A percentile compares a stretch with the other conserved stretches of the same genome.
Conservation (phyloP, 2,113 vertebrate species). For the Hemiscyllium ocellatum region DNA sequence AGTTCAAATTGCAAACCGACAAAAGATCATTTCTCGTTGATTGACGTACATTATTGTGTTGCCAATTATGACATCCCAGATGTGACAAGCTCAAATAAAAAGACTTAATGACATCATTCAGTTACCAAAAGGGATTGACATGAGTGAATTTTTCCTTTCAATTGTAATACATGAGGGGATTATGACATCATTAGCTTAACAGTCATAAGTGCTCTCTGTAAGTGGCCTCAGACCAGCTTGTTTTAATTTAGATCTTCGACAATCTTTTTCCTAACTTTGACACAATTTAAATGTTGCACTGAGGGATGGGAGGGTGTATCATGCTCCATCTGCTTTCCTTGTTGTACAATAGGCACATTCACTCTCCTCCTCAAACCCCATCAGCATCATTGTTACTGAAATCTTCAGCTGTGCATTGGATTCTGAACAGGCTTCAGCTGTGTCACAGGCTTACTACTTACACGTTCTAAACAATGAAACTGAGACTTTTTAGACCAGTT, state of each 20-base stretch:
- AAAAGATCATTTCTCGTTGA: slow-evolving; percentile 12
- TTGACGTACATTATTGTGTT: background rate
- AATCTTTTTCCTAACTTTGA: background rate
- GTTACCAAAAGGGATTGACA: background rate
- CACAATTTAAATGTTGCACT: background rate
- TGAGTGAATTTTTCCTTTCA: slow-evolving; percentile 8
- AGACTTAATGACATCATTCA: slow-evolving; percentile 16
- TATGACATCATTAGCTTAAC: slow-evolving; percentile 22
- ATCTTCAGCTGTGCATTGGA: background rate
- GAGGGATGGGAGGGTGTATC: background rate
- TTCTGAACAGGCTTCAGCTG: background rate
- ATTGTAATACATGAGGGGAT: slow-evolving; percentile 4
- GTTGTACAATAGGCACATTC: background rate
- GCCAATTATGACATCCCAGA: slow-evolving; percentile 9
- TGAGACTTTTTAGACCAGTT: background rate
- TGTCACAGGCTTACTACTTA: background rate
- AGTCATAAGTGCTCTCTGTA: background rate
- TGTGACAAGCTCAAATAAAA: slow-evolving; percentile 8
- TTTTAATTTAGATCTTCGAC: slow-evolving; percentile 28
- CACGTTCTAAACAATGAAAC: background rate
- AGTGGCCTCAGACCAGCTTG: background rate
- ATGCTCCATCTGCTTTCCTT: background rate
- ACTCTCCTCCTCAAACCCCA: background rate
- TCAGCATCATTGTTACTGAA: background rate
- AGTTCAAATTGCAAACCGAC: background rate